These are phyloP conservation scores for Ramphastos sulfuratus DNA, from an alignment of 2,113 vertebrate species.

Conservation along the genomic window DNA sequence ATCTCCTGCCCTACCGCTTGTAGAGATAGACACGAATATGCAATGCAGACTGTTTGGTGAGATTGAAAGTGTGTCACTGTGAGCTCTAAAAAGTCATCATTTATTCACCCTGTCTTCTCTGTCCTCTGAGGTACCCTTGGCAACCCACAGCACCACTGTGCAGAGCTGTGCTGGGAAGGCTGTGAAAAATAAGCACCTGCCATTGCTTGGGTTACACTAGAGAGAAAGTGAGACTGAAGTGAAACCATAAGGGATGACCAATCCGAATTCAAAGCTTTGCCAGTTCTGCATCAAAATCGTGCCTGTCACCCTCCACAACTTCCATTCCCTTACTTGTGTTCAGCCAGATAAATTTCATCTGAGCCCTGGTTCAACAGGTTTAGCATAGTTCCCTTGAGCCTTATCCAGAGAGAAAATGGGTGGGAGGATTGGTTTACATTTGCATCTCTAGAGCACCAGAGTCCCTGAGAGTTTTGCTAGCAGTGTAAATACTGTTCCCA, in stretches of 20 bases:
- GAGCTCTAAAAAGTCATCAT: background rate
- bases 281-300: background rate
- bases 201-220: background rate
- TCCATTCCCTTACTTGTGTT: background rate
- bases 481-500: background rate
- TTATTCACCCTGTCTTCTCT: background rate
- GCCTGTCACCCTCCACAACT: accelerated
- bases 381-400: background rate
- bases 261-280: background rate
- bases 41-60: background rate
- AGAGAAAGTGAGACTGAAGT: background rate
- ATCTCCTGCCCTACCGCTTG: background rate
- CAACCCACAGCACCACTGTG: background rate
- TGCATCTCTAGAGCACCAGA: background rate
- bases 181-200: background rate
- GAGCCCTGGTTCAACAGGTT: background rate
- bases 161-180: background rate
- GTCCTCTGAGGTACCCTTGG: background rate
- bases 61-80: background rate
- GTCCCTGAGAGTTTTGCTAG: background rate
- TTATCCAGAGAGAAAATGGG: background rate
- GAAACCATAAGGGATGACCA: background rate
- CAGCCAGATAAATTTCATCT: background rate
- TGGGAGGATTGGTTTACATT: background rate
- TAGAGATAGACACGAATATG: slow-evolving; percentile 23